A percentile compares a stretch with the other conserved stretches of the same genome.
Evolutionary conservation across 2,888 invertebrate genomes (phyloP).

Genomic region (Chrysopilus asiliformis): DNA sequence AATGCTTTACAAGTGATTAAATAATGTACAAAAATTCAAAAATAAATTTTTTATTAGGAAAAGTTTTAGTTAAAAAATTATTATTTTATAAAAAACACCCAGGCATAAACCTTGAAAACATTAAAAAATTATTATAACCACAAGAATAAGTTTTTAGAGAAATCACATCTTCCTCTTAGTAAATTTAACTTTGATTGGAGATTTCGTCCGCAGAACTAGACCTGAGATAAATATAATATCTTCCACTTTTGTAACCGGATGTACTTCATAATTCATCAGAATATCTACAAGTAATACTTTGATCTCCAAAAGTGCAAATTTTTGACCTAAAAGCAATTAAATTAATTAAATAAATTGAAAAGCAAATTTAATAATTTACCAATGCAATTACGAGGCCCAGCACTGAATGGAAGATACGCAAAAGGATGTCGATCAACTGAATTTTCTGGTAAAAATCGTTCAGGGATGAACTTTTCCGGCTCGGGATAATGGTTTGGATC

Average conservation of each 20-base stretch:
- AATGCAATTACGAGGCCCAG: conserved; percentile 54
- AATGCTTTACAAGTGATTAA: no score
- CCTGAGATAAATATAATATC: conserved; percentile 37
- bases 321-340: conserved; percentile 40
- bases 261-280: conserved; percentile 39
- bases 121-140: no score
- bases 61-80: no score
- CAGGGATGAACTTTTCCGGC: conserved; percentile 44
- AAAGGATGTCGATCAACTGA: conserved; percentile 43
- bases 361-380: conserved; percentile 33
- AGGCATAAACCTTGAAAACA: no score
- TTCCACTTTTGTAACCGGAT: conserved; percentile 37
- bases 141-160: no score
- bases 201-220: conserved; percentile 37
- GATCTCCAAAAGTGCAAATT: conserved; percentile 53
- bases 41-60: no score
- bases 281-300: conserved; percentile 43
- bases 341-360: background rate
- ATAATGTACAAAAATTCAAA: no score
- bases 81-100: no score
- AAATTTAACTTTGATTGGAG: conserved; percentile 27
- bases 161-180: no score
- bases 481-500: conserved; percentile 48
- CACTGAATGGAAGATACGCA: conserved; percentile 53
- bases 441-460: conserved; percentile 50